Evolutionary conservation across 2,797 vertebrate genomes (phyloP), one percentile per base, ranked within the genome.

Genomic region (Rhinogobio ventralis): DNA sequence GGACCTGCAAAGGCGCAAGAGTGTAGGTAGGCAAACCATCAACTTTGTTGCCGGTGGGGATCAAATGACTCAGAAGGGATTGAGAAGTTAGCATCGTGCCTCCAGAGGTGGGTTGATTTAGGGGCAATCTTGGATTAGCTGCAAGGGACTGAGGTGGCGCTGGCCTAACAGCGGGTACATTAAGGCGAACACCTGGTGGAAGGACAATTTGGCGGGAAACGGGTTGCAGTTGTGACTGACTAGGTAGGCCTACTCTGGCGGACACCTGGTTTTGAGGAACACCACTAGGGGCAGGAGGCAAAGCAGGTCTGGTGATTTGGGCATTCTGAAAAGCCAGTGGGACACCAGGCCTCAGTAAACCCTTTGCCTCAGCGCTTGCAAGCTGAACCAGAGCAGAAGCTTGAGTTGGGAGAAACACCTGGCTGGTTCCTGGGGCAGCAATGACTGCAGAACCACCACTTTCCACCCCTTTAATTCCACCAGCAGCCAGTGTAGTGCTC

Each of bases 21-120:
- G 98, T 99, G 89, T 99, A 99, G 0, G 96, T 98, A 3, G 98
- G 98, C 90, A 99, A 95, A 42, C 98, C 98, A 0, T 99, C 99
- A 30, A 99, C 95, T 85, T 95, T 96, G 85, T 97, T 99, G 49
- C 97, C 98, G 0, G 97, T 99, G 0, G 98, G 98, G 79, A 99
- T 97, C 83, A 99, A 92, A 86, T 99, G 98, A 90, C 95, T 94
- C 8, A 99, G 91, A 53, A 99, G 91, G 23, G 98, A 97, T 87
- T 98, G 96, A 0, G 97, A 93, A 0, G 97, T 96, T 79, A 98
- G 88, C 93, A 99, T 96, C 66, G 97, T 88, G 1, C 97, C 84
- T 8, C 95, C 96, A 7, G 97, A 95, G 2, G 95, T 90, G 0
- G 94, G 88, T 0, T 96, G 96, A 87, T 94, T 96, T 7, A 90